A percentile compares a stretch with the other conserved stretches of the same genome.
phyloP scores from a whole-genome alignment of 1,140 invertebrate species.

The Sitobion miscanthi region DNA sequence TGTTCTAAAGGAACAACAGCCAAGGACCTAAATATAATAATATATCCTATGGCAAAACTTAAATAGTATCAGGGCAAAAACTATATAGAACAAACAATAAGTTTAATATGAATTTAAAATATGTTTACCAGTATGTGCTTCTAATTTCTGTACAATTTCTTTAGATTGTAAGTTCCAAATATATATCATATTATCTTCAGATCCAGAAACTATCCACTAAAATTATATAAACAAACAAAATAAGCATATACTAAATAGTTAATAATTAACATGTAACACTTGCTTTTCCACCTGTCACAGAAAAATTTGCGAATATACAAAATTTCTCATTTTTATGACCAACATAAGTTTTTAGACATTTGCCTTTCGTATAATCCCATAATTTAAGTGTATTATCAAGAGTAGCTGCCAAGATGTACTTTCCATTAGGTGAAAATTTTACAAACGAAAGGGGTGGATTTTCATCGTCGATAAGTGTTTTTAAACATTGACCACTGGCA shows the following conservation, averaged over 20 bases:
- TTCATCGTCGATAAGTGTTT: constrained; percentile 95
- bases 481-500: constrained; percentile 97
- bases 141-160: constrained; percentile 97
- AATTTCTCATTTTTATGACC: constrained; percentile 99
- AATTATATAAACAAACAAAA: constrained; percentile 61
- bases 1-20: background rate
- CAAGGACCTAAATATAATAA: too few relatives aligned
- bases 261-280: constrained; percentile 58
- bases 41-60: too few relatives aligned
- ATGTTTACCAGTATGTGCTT: constrained; percentile 67
- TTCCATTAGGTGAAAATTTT: constrained; percentile 99
- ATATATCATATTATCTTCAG: constrained; percentile 98
- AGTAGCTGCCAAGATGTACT: constrained; percentile 98
- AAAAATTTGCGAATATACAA: constrained; percentile 99
- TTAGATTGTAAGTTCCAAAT: constrained; percentile 99
- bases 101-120: background rate
- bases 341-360: constrained; percentile 96
- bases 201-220: constrained; percentile 99
- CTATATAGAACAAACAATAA: background rate
- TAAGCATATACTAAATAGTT: constrained; percentile 37
- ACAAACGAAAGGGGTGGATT: constrained; percentile 99
- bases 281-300: constrained; percentile 98
- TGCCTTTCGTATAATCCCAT: constrained; percentile 98
- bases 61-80: background rate
- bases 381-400: constrained; percentile 97